Evolutionary conservation across 2,113 vertebrate species (phyloP).

Genomic region (Scopus umbretta): DNA sequence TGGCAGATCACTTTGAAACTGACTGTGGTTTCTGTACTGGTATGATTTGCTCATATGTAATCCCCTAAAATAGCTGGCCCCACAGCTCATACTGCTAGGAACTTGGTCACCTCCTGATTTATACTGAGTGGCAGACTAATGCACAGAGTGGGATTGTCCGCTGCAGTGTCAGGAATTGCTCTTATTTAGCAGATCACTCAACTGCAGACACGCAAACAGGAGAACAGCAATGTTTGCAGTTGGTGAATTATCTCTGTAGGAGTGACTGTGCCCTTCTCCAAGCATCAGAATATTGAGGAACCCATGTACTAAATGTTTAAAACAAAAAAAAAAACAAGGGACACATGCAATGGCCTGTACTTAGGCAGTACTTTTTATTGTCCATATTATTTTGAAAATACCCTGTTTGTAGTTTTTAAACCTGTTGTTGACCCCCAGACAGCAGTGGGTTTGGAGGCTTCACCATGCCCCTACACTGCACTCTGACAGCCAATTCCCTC

Average conservation of each 20-base stretch:
- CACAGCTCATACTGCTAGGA: neutral
- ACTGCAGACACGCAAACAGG: neutral
- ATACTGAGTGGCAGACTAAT: neutral
- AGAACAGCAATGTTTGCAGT: neutral
- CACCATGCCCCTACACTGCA: neutral
- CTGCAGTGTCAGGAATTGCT: neutral
- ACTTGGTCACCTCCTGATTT: neutral
- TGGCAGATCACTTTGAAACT: neutral
- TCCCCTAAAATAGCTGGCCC: neutral
- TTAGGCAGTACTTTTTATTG: neutral
- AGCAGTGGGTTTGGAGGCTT: neutral
- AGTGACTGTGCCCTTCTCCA: neutral
- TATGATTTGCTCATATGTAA: neutral
- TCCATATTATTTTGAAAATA: neutral
- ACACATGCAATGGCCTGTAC: neutral
- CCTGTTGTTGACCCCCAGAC: fast-evolving
- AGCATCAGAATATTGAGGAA: neutral
- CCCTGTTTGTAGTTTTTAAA: neutral
- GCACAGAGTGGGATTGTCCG: neutral
- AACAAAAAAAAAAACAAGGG: neutral
- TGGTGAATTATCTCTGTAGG: neutral
- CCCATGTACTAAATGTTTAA: neutral
- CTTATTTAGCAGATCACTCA: neutral
- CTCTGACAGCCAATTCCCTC: neutral
- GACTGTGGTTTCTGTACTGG: neutral